Evolutionary conservation across 2,888 invertebrate genomes (phyloP), one percentile per base, ranked within the genome.

Genomic region (Erebia palarica): DNA sequence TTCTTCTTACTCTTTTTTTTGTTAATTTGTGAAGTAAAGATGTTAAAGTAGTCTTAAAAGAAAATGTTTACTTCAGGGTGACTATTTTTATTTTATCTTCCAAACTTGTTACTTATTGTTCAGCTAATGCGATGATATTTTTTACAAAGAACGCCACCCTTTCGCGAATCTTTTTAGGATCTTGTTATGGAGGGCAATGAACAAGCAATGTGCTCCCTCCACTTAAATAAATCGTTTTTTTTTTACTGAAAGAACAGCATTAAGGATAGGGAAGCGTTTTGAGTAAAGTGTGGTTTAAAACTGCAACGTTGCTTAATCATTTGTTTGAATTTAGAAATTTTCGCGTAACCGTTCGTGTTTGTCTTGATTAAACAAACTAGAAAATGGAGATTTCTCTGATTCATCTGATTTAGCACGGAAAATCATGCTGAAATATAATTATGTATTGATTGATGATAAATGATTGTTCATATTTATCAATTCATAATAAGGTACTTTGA

Each of bases 191-290:
- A 78, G 79, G 82, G 83, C 82, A 85, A 84, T 83, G 82, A 87
- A 84, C 84, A 83, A 82, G 85, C 85, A 83, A 83, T 84, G 83
- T 84, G 83, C 78, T 85, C 75, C 77, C 79, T 79, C 81, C 80
- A 82, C 84, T 88, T 84, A 85, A 82, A 88, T 86, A 89, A 90
- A 91, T 92, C 86, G 87, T 80, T 81, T 83, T 85, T 87, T 86
- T 84, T 87, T 87, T 84, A 64, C 71, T 68, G 61, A 72, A 73
- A 75, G 71, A 76, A 72, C 64, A 72, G 66, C 70, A 63, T 71
- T 77, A 81, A 82, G 77, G 79, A 80, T 78, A 84, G 84, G 86
- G 86, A 84, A 83, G 76, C 74, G 76, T 65, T 68, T 65, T 53
- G 58, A 18, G 60, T 36, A 65, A 71, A 76, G 75, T 75, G 77